Conservation (phyloP, 2,888 invertebrate species). For the Lacanobia wlatinum region DNA sequence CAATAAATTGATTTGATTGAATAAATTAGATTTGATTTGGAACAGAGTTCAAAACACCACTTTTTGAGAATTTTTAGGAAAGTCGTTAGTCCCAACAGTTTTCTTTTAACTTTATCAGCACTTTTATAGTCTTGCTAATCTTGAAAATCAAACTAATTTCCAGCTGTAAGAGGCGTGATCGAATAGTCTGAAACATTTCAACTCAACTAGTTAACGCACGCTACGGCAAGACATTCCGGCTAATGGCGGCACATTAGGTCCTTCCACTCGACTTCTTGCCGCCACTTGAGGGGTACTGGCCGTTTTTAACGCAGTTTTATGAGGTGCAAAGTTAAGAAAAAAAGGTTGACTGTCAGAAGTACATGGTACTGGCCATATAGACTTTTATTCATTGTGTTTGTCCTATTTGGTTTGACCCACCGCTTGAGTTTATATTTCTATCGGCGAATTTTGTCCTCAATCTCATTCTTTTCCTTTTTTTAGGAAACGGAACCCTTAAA, state of each 20-base stretch:
- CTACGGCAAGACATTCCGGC: conserved; percentile 28
- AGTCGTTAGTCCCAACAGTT: background rate
- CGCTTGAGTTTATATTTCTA: no score
- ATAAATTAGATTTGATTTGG: no score
- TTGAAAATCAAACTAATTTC: conserved; percentile 13
- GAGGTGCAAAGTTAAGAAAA: background rate
- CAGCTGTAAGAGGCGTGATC: conserved; percentile 26
- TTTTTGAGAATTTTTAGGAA: background rate
- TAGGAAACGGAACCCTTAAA: no score
- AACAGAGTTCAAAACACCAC: background rate
- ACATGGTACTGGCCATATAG: background rate
- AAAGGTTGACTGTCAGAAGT: background rate
- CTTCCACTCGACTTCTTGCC: conserved; percentile 34
- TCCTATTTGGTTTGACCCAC: no score
- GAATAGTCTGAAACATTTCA: conserved; percentile 20
- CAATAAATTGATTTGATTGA: no score
- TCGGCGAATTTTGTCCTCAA: no score
- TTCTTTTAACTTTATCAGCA: background rate
- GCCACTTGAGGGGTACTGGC: background rate
- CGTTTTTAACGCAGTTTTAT: background rate
- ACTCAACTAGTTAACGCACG: conserved; percentile 24
- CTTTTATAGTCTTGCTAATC: conserved; percentile 4
- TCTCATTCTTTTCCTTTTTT: no score
- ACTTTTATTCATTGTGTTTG: background rate
- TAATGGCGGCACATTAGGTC: conserved; percentile 47